phyloP scores from a whole-genome alignment of 2,797 vertebrate species.

The Anniella stebbinsi region DNA sequence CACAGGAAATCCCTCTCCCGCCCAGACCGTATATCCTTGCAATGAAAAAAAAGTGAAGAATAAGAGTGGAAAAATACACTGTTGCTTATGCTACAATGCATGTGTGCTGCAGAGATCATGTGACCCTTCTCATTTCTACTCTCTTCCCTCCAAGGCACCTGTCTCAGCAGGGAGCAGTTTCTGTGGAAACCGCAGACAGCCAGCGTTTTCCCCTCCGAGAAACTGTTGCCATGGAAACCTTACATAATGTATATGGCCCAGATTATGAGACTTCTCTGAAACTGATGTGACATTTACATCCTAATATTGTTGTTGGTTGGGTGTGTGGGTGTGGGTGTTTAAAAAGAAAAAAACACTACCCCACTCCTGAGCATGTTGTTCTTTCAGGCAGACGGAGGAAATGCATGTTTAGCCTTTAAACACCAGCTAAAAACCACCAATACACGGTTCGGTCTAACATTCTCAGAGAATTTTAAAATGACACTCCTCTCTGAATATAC shows the following conservation, averaged over 20 bases:
- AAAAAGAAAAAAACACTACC: conserved; percentile 25
- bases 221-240: conserved; percentile 76
- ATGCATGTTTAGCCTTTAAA: conserved; percentile 16
- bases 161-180: conserved; percentile 77
- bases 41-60: conserved; percentile 33
- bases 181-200: conserved; percentile 76
- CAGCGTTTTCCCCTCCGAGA: conserved; percentile 55
- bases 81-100: conserved; percentile 38
- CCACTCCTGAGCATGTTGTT: neutral
- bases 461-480: conserved; percentile 25
- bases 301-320: conserved; percentile 14
- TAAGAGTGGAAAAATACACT: neutral
- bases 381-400: neutral
- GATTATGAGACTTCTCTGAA: conserved; percentile 52
- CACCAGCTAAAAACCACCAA: neutral
- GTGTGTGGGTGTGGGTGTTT: too few relatives aligned
- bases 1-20: conserved; percentile 12
- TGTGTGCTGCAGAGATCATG: conserved; percentile 57
- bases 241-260: conserved; percentile 67
- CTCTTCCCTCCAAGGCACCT: conserved; percentile 74
- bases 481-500: conserved; percentile 48
- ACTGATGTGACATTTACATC: conserved; percentile 58
- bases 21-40: neutral
- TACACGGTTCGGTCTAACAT: neutral
- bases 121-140: conserved; percentile 67